A percentile compares a stretch with the other conserved stretches of the same genome.
Evolutionary conservation across 2,888 invertebrate genomes (phyloP).

Genomic region (Zhuqinia jingwanae): DNA sequence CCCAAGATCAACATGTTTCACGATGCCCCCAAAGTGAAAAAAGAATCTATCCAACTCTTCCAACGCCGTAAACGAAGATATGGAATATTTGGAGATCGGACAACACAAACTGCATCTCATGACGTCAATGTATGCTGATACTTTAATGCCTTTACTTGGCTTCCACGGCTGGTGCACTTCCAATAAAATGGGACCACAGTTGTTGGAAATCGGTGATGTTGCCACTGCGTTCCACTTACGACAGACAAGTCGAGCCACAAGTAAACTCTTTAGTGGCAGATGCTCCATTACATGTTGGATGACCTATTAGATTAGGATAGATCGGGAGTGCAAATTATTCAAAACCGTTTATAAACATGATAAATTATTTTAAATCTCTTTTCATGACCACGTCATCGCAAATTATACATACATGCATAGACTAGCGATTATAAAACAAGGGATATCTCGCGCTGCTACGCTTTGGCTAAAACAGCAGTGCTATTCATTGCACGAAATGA

Average conservation of each 20-base stretch:
- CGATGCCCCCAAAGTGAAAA: constrained; percentile 67
- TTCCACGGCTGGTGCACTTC: constrained; percentile 74
- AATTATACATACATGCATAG: background rate
- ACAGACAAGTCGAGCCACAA: constrained; percentile 69
- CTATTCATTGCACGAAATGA: background rate
- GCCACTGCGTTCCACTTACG: constrained; percentile 72
- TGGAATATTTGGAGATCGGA: constrained; percentile 66
- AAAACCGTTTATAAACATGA: constrained; percentile 5
- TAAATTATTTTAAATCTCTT: constrained; percentile 20
- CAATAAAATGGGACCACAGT: constrained; percentile 66
- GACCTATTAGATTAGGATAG: constrained; percentile 70
- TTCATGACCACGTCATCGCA: background rate
- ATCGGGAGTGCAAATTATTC: constrained; percentile 54
- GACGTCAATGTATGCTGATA: constrained; percentile 69
- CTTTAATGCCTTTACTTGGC: constrained; percentile 72
- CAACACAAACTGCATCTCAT: constrained; percentile 66
- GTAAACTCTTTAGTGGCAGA: constrained; percentile 70
- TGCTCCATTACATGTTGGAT: constrained; percentile 71
- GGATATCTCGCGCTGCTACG: too few relatives aligned
- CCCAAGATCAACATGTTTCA: constrained; percentile 67
- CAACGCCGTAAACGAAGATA: constrained; percentile 63
- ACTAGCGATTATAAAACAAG: too few relatives aligned
- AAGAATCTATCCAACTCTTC: constrained; percentile 72
- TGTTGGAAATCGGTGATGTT: constrained; percentile 49
- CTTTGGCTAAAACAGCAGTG: background rate